Evolutionary conservation across 2,888 invertebrate species (phyloP).

Genomic region (Periphyllus acericola): DNA sequence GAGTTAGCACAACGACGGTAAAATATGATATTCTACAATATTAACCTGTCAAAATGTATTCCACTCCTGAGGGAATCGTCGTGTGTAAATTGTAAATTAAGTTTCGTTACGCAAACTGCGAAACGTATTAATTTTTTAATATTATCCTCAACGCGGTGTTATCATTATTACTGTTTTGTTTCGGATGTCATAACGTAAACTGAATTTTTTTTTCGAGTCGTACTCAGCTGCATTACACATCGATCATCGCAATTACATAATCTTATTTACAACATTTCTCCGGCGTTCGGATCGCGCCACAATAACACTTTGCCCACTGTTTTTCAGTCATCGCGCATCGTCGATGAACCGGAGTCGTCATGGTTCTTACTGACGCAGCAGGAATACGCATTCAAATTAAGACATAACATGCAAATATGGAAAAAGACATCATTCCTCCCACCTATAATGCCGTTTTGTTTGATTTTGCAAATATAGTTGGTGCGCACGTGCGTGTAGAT

Average conservation of each 20-base stretch:
- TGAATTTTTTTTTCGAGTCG: background rate
- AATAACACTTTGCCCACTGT: background rate
- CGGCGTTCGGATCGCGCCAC: background rate
- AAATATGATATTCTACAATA: background rate
- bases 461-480: too few relatives aligned
- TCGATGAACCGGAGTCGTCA: background rate
- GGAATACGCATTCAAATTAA: too few relatives aligned
- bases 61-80: background rate
- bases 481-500: too few relatives aligned
- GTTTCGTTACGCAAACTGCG: background rate
- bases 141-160: background rate
- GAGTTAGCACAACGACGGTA: background rate
- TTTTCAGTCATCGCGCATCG: background rate
- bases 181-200: background rate
- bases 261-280: background rate
- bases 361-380: too few relatives aligned
- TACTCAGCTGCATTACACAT: background rate
- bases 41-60: slow-evolving; percentile 14
- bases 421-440: too few relatives aligned
- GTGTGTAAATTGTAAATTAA: slow-evolving; percentile 23
- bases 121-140: background rate
- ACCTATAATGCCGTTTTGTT: too few relatives aligned
- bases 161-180: background rate
- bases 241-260: background rate
- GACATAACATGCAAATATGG: too few relatives aligned